phyloP scores from a whole-genome alignment of 2,888 invertebrate genomes.

The Hirtodrosophila trivittata region DNA sequence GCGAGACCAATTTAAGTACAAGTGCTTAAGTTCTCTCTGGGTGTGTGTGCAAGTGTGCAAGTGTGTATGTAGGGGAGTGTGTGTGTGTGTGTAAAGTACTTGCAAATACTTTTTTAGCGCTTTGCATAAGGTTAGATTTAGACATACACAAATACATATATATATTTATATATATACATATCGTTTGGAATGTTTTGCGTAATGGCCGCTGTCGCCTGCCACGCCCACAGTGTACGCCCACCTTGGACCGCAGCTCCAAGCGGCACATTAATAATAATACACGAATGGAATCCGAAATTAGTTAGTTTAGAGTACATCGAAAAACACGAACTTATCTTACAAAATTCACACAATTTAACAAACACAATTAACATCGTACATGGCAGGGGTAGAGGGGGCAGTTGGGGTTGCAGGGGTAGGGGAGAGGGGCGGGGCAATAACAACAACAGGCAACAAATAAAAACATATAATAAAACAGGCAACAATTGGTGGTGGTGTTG shows the following conservation, averaged over 20 bases:
- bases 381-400: constrained; percentile 30
- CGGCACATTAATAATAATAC: constrained; percentile 46
- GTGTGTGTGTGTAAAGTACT: constrained; percentile 52
- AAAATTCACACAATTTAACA: constrained; percentile 63
- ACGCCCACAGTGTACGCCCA: constrained; percentile 44
- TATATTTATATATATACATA: constrained; percentile 4
- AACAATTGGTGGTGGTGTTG: constrained; percentile 47
- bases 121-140: background rate
- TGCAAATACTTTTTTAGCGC: constrained; percentile 51
- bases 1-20: constrained; percentile 3
- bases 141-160: constrained; percentile 7
- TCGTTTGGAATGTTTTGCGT: constrained; percentile 53
- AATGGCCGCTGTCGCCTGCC: constrained; percentile 46
- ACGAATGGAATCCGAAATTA: constrained; percentile 48
- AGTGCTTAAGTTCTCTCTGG: background rate
- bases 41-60: constrained; percentile 12
- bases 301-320: constrained; percentile 60
- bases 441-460: constrained; percentile 58
- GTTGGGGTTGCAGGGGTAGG: background rate
- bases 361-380: constrained; percentile 51
- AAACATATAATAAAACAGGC: constrained; percentile 42
- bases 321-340: constrained; percentile 62
- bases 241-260: constrained; percentile 57
- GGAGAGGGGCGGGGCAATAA: constrained; percentile 44
- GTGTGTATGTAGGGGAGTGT: constrained; percentile 35